phyloP scores from a whole-genome alignment of 37 sponge, comb jelly and placozoan species.

The Halisarca cf. caerulea region DNA sequence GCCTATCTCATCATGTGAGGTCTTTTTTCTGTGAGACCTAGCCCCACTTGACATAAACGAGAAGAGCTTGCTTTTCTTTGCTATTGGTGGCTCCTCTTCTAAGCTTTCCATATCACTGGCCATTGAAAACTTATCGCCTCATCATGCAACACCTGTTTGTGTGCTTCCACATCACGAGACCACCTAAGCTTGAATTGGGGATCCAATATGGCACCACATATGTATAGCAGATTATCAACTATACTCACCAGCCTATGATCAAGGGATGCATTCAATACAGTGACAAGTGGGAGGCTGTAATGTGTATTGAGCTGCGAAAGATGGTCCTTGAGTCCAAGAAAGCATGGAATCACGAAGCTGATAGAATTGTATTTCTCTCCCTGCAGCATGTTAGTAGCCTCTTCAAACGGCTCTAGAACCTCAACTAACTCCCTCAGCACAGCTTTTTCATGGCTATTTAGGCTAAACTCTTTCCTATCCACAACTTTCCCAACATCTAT shows the following conservation, averaged over 20 bases:
- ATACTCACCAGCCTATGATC: background rate
- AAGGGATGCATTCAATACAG: background rate
- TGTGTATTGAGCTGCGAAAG: background rate
- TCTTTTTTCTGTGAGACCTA: no score
- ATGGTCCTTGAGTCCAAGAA: conserved; percentile 17
- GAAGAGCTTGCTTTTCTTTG: no score
- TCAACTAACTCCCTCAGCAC: conserved; percentile 22
- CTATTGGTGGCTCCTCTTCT: no score
- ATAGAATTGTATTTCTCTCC: conserved; percentile 34
- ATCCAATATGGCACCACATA: conserved; percentile 3
- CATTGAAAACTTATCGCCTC: no score
- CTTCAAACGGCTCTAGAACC: conserved; percentile 41
- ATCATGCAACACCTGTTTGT: no score
- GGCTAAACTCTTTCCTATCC: conserved; percentile 18
- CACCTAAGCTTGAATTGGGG: conserved; percentile 26
- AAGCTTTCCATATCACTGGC: no score
- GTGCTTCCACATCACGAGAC: no score
- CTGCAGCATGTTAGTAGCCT: conserved; percentile 33
- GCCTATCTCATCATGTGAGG: no score
- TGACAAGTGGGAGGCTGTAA: background rate
- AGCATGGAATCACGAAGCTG: conserved; percentile 29
- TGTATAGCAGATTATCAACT: background rate
- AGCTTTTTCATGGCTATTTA: conserved; percentile 18
- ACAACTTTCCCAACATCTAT: background rate
- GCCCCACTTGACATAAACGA: no score